These are phyloP conservation scores for Oligia strigilis DNA, from an alignment of 2,888 invertebrate species.

Conservation along the genomic window DNA sequence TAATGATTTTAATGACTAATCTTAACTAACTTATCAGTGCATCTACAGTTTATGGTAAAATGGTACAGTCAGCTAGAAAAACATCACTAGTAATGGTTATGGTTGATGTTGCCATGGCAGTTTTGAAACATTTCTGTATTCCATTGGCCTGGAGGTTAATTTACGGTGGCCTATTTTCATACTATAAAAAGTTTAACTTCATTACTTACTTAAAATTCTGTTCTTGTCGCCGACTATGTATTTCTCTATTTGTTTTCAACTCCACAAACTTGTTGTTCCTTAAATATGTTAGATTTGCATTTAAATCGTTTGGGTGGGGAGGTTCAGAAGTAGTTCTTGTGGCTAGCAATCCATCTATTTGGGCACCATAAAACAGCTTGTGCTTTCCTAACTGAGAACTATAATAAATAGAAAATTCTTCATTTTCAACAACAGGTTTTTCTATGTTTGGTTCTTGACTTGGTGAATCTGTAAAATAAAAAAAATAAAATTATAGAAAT, in stretches of 20 bases:
- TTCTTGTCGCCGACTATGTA: constrained; percentile 66
- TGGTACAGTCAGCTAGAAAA: too few relatives aligned
- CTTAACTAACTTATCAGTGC: too few relatives aligned
- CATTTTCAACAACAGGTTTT: constrained; percentile 74
- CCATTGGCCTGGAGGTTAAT: not conserved
- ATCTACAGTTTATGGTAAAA: too few relatives aligned
- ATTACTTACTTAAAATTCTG: constrained; percentile 70
- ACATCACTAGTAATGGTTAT: too few relatives aligned
- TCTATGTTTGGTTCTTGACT: constrained; percentile 61
- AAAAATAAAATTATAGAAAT: not conserved
- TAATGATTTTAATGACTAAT: too few relatives aligned
- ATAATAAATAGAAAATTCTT: constrained; percentile 72
- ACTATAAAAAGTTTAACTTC: not conserved
- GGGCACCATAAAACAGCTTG: constrained; percentile 72
- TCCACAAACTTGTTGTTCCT: constrained; percentile 67
- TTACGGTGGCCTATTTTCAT: not conserved
- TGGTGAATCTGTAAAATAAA: constrained; percentile 67
- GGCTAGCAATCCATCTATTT: constrained; percentile 73
- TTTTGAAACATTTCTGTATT: not conserved
- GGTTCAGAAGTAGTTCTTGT: constrained; percentile 36
- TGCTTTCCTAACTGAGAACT: constrained; percentile 64
- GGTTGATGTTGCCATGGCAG: not conserved
- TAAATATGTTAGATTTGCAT: constrained; percentile 68
- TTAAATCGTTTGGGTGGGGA: constrained; percentile 57
- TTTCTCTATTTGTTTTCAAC: constrained; percentile 72